These are phyloP conservation scores for Phoxinus phoxinus DNA, from an alignment of 2,113 vertebrate species.

Conservation along the genomic window DNA sequence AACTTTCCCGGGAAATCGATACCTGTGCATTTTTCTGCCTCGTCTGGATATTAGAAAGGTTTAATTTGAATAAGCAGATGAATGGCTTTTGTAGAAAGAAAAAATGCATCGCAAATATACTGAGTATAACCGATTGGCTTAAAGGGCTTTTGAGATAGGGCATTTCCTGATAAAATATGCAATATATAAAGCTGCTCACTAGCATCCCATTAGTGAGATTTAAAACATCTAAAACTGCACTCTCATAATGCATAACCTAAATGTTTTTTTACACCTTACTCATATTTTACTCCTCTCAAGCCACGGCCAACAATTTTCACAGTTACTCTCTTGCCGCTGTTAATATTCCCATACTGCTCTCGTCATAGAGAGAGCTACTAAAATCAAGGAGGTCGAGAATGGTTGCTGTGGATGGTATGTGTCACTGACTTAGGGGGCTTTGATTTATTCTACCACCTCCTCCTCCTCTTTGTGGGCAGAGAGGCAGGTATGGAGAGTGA, in stretches of 20 bases:
- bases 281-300: constrained; percentile 30
- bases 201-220: constrained; percentile 23
- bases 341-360: background rate
- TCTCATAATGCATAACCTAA: constrained; percentile 17
- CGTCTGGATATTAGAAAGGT: constrained; percentile 41
- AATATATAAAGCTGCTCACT: constrained; percentile 20
- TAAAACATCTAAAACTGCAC: constrained; percentile 22
- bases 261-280: background rate
- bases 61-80: constrained; percentile 53
- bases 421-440: constrained; percentile 27
- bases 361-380: constrained; percentile 27
- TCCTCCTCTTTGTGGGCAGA: constrained; percentile 3
- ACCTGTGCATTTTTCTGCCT: constrained; percentile 39
- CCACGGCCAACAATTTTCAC: background rate
- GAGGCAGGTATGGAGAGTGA: background rate
- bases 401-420: constrained; percentile 28
- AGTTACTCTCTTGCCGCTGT: constrained; percentile 10
- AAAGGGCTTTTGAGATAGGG: background rate
- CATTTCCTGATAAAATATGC: background rate
- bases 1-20: constrained; percentile 54
- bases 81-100: constrained; percentile 19
- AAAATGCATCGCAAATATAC: background rate
- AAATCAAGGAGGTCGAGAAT: constrained; percentile 34
- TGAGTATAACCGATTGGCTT: background rate
- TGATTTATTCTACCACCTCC: constrained; percentile 44